phyloP scores from a whole-genome alignment of 2,888 invertebrate species.

The Hymenopus coronatus region DNA sequence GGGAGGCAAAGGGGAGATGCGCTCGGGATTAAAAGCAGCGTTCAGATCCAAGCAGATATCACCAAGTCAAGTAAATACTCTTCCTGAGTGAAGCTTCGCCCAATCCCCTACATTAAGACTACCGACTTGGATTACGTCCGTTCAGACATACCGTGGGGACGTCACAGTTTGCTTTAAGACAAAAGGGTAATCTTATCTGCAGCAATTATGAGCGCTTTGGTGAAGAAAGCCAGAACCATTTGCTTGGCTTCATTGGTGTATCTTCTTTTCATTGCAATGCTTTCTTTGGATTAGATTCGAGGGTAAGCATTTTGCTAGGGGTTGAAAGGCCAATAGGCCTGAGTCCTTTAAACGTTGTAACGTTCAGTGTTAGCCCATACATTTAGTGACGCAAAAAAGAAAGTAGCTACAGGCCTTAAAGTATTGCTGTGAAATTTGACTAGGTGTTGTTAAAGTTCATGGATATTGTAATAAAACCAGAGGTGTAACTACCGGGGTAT shows the following conservation, averaged over 20 bases:
- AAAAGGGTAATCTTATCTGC: background rate
- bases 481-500: no score
- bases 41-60: constrained; percentile 9
- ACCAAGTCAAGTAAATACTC: constrained; percentile 13
- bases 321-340: no score
- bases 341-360: no score
- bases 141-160: background rate
- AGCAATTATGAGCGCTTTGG: background rate
- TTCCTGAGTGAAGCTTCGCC: background rate
- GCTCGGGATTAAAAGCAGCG: constrained; percentile 3
- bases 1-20: background rate
- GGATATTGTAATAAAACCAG: no score
- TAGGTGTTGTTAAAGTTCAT: no score
- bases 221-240: background rate
- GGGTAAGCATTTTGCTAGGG: no score
- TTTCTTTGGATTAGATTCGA: background rate
- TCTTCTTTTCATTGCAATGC: background rate
- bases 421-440: no score
- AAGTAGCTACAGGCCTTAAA: no score
- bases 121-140: constrained; percentile 3
- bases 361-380: no score
- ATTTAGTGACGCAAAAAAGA: no score
- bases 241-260: background rate
- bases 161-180: background rate
- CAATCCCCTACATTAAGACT: background rate